Evolutionary conservation across 2,888 invertebrate species (phyloP), one percentile per base, ranked within the genome.

Genomic region (Hololepta plana): DNA sequence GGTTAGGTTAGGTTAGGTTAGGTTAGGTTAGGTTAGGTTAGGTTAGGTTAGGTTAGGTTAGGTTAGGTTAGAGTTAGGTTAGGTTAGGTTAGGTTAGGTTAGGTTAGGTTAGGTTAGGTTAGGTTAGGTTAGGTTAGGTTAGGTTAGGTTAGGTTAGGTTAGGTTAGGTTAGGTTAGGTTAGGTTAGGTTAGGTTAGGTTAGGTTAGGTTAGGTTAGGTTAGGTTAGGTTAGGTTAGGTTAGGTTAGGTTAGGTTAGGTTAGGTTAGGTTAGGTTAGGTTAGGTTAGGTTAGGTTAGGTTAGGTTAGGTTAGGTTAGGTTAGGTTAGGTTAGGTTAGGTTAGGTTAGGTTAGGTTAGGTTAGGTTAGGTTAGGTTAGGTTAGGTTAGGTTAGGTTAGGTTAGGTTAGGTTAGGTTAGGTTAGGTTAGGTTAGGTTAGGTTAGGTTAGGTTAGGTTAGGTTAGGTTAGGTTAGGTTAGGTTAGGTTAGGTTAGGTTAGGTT

Each of bases 221-320:
- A 32, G 33, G 23, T 32, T 23, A 32, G 31, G 28, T 35, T 24
- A 32, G 33, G 33, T 34, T 21, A 20, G 31, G 36, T 37, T 35
- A 36, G 28, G 36, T 37, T 24, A 30, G 30, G 32, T 38, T 35
- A 35, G 34, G 36, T 37, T 32, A 29, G 34, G 35, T 37, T 34
- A 25, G 33, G 35, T 37, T 30, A 36, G 30, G 37, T 38, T 33
- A 34, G 35, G 35, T 35, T 35, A 35, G 36, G 37, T 36, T 38
- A 35, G 37, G 37, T 31, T 33, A 33, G 35, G 37, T 33, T 38
- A 32, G 35, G 37, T 33, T 38, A 34, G 35, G 38, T 34, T 38
- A 34, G 34, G 38, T 34, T 34, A 30, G 37, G 35, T 36, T 34
- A 32, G 37, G 31, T 33, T 32, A 32, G 40, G 38, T 37, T 38